Evolutionary conservation across 2,113 vertebrate species (phyloP), one percentile per base, ranked within the genome.

Genomic region (Cranoglanis bouderius): DNA sequence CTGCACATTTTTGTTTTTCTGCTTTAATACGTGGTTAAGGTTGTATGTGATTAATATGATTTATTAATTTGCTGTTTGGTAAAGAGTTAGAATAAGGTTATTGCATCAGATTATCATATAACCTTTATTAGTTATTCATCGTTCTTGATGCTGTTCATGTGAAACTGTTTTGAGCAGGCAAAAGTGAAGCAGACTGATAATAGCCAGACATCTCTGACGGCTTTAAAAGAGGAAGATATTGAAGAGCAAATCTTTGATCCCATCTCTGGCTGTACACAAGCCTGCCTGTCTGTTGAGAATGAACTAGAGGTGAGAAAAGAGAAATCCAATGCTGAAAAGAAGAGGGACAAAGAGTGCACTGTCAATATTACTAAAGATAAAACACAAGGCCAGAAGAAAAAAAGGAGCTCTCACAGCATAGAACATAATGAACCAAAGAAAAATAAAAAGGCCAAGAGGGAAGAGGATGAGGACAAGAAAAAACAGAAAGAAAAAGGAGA

Each of bases 381-480:
- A 59, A 26, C 61, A 24, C 86, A 80, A 61, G 51, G 46, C n/a
- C 46, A 72, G 10, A 46, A 85, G 51, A 53, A 87, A 57, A 89
- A 87, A 65, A 90, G 80, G 46, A 85, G 82, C 53, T 32, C 88
- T 88, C 57, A 24, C 38, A 18, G 35, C 14, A 38, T 9, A n/a
- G 86, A 86, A 70, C 46, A 21, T 53, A 61, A 84, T 46, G 78
- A 85, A 80, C 38, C 81, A 32, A 90, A 84, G 81, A 86, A 74
- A n/a, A 82, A 29, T 40, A 88, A 87, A 72, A 86, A 67, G 85
- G 19, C 12, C 63, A 86, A 90, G 78, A 75, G 43, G 72, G 55
- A 87, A 74, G 61, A 77, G 49, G 59, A 88, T 32, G 49, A 63
- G 12, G 9, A 77, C n/a, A 84, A 85, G 53, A 38, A 46, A 84